phyloP scores from a whole-genome alignment of 2,113 vertebrate species.

The Sphaerodactylus townsendi region DNA sequence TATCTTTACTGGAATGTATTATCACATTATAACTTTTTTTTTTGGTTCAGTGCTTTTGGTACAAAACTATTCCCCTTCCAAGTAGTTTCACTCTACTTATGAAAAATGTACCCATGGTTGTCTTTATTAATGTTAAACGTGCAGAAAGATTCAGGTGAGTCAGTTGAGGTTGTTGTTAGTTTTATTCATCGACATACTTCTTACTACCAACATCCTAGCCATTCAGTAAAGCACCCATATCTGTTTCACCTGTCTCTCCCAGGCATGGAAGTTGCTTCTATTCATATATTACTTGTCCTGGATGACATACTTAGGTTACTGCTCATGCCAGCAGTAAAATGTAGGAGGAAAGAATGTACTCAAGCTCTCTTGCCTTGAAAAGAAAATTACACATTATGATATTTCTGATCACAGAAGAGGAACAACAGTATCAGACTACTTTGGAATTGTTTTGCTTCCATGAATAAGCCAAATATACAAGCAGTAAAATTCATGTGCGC shows the following conservation, averaged over 20 bases:
- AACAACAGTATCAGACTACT: not conserved
- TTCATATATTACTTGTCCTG: not conserved
- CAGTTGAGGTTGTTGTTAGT: not conserved
- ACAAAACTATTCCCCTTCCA: conserved; percentile 2
- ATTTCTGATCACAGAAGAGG: not conserved
- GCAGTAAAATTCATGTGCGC: not conserved
- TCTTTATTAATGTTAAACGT: not conserved
- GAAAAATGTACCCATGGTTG: not conserved
- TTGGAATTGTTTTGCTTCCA: not conserved
- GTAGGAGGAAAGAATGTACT: not conserved
- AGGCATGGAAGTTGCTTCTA: not conserved
- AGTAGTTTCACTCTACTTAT: not conserved
- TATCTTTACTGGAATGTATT: not conserved
- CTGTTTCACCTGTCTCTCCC: not conserved
- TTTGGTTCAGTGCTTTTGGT: not conserved
- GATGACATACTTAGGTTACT: not conserved
- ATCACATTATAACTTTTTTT: not conserved
- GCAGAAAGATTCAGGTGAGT: not conserved
- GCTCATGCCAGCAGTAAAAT: not conserved
- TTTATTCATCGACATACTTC: not conserved
- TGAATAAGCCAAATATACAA: not conserved
- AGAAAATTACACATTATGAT: not conserved
- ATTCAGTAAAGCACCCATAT: not conserved
- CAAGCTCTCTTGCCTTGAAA: not conserved
- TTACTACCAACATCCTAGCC: not conserved